Base-by-base conservation (phyloP, 2,113 vertebrate species). In the Pangasianodon hypophthalmus region DNA sequence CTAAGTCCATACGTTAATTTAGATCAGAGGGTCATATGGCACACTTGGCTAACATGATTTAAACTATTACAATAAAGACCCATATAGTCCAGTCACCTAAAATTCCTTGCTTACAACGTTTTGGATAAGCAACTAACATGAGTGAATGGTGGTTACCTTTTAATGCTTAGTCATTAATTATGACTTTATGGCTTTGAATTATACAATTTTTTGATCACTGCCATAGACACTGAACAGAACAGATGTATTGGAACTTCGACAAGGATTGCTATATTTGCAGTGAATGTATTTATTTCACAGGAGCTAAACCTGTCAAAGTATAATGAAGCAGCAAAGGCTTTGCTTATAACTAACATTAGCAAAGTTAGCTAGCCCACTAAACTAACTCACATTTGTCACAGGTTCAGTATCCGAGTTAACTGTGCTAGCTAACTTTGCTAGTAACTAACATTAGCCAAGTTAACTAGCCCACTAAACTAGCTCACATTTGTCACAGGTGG, bases 1-100 rank as follows among this genome's bases (percentile, higher is more conserved):
- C 87, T 88, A 89, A 93, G 90, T 87, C 88, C 85, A 84, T 92
- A 84, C 92, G 91, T 84, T 60, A 14, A 4, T 87, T 93, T 93
- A 93, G 88, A 90, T 92, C 86, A 73, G 87, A 64, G 37, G 50
- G 87, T 92, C 91, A 92, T 89, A 85, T 91, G 85, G 67, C 48
- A 41, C 19, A 24, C 21, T 48, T 52, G 79, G 77, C 52, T 52
- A n/a, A n/a, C 77, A 2, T 26, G 52, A 77, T 62, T 75, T 10
- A 60, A 37, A 46, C 19, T 26, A 26, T 9, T 24, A 46, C 71
- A 10, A 24, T 75, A 60, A 60, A 26, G 1, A 7, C 58, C 19
- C 58, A 58, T 3, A 0, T 24, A 5, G 58, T 67, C 26, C 0
- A 71, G 14, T 71, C 13, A 37, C 5, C n/a, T 71, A 37, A 71